Evolutionary conservation across 2,797 vertebrate genomes (phyloP), one percentile per base, ranked within the genome.

Genomic region (Sternotherus odoratus): DNA sequence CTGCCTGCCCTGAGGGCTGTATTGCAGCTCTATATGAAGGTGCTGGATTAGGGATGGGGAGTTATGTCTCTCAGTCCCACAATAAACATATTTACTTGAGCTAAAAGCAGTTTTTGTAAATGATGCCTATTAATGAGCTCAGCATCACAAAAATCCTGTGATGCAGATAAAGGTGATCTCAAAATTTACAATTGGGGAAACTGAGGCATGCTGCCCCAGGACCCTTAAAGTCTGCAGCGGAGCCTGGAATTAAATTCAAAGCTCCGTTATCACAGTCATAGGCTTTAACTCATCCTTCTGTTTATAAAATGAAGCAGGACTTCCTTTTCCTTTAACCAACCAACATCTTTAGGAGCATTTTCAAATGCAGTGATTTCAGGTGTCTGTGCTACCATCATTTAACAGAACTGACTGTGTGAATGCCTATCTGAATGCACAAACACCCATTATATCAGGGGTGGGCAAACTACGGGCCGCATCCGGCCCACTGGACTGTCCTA

Each of bases 171-270:
- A 54, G 1, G 2, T 30, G 13, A 13, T 50, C n/a, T 9, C 19
- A 63, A 12, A 19, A 30, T 54, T 30, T 33, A 16, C 0, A 0
- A 33, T 6, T 16, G 5, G 24, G 24, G 39, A 75, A 72, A n/a
- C 5, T 1, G 51, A 48, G 54, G 1, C 1, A 0, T 2, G 1
- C 1, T 1, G 10, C 4, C 1, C 48, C 0, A 21, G 83, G 51
- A 1, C 5, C 13, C 74, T 36, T 36, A 48, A 69, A 0, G 1
- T 8, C 19, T 1, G 53, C 8, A 24, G 24, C 12, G 23, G 56
- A 75, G 89, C 79, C 79, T 77, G 75, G 16, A 36, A 51, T 10
- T 46, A 57, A 36, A 63, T 1, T 9, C 3, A 69, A 8, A 12
- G 12, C 5, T 57, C 2, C 28, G 53, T 28, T 79, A 26, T 39